Base-by-base conservation (phyloP, 2,797 vertebrate species). In the Macrochelys suwanniensis region DNA sequence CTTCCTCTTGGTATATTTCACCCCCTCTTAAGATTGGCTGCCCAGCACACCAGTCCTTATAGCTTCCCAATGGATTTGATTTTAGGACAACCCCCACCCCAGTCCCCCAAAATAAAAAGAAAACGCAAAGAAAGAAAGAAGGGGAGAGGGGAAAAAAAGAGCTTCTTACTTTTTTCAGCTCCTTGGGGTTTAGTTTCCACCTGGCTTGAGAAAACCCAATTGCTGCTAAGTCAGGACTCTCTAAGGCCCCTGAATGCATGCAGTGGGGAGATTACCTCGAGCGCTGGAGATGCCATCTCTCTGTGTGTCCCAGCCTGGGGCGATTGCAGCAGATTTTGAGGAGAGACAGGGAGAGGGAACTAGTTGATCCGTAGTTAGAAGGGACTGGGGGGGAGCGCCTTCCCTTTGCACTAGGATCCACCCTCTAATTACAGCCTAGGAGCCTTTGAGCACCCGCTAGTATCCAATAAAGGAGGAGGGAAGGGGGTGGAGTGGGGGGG, bases 221-320 rank as follows among this genome's bases (percentile, higher is more conserved):
- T 42, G 15, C 16, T 37, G 54, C 91, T 85, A 28, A 81, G 82
- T 68, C 82, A 61, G 49, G 77, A 54, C 12, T 56, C 82, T 47
- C 54, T 53, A 37, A 82, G 81, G 53, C 86, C 86, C 74, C 65
- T 53, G 91, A 47, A 31, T 79, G 23, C 65, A 65, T 81, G 17
- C 65, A 57, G 54, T 45, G 45, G 89, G 82, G 21, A 88, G 89
- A 94, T 97, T 99, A 99, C 99, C 99, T 99, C 99, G 97, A 99
- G 98, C 98, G 99, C 98, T 97, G 99, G 99, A 98, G 99, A 99
- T 97, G 99, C 99, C 99, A 99, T 99, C 98, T 98, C 98, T 98
- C 98, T 98, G 98, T 98, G 95, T 98, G 98, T 98, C 98, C 98
- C 98, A 97, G 98, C 98, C 97, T 89, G 93, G 96, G 96, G 96